Percentiles rank a stretch among this genome's conserved stretches.
Conservation (phyloP, 2,797 vertebrate genomes). For the Acropternis orthonyx region DNA sequence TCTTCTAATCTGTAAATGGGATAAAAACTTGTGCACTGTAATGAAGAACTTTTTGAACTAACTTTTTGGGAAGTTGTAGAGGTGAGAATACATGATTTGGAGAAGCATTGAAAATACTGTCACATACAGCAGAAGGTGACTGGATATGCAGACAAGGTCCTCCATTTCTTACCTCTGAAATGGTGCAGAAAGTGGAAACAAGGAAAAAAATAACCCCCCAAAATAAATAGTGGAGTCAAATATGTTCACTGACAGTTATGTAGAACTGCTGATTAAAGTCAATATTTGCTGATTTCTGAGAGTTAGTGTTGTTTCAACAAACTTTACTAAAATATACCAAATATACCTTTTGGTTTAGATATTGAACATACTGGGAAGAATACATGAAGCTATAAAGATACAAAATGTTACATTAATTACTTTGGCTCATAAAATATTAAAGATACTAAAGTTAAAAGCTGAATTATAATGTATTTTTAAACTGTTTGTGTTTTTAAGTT, state of each 20-base stretch:
- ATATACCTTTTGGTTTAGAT: not conserved
- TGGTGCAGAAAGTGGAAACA: not conserved
- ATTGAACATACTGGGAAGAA: not conserved
- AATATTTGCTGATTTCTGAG: not conserved
- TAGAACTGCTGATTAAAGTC: not conserved
- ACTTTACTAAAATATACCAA: not conserved
- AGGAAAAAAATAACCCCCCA: not conserved
- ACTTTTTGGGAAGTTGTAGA: not conserved
- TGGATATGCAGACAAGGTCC: not conserved
- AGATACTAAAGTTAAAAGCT: not conserved
- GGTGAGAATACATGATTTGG: not conserved
- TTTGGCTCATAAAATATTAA: not conserved
- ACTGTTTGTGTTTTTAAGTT: not conserved
- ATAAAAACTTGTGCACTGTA: not conserved
- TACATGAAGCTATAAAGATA: not conserved
- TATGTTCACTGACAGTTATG: not conserved
- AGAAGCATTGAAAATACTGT: not conserved
- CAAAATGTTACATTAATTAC: not conserved
- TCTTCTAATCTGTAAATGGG: not conserved
- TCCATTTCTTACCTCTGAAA: not conserved
- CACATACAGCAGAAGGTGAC: not conserved
- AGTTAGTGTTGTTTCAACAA: not conserved
- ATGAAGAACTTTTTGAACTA: not conserved
- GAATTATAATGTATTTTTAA: not conserved
- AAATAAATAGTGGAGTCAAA: not conserved